These are phyloP conservation scores for Rhinichthys klamathensis DNA, from an alignment of 2,113 vertebrate species.

Conservation along the genomic window DNA sequence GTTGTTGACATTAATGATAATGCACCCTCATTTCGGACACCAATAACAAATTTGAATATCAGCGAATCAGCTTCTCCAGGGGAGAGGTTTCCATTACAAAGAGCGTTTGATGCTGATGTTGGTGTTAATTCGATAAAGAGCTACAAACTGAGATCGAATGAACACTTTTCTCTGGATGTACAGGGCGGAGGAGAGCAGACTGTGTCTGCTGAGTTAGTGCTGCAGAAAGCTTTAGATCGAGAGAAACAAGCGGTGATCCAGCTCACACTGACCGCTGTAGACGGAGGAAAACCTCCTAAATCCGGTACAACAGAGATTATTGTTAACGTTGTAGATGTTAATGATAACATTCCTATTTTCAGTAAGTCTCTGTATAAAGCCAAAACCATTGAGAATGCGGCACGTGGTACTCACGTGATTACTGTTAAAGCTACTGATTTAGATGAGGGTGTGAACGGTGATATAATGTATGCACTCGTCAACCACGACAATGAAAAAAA, in stretches of 20 bases:
- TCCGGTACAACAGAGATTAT: accelerated
- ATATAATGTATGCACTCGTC: conserved; percentile 57
- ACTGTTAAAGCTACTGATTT: conserved; percentile 72
- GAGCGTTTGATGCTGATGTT: accelerated
- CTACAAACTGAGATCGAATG: neutral
- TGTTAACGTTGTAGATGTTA: too few species aligned
- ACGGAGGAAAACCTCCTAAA: neutral
- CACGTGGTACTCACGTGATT: conserved; percentile 51
- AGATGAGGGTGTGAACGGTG: conserved; percentile 73
- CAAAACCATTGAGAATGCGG: conserved; percentile 70
- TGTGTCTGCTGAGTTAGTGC: neutral
- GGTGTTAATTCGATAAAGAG: accelerated
- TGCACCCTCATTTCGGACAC: too few species aligned
- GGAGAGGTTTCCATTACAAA: neutral
- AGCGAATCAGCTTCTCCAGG: neutral
- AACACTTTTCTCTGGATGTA: neutral
- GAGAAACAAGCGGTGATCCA: neutral
- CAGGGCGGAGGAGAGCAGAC: neutral
- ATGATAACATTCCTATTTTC: too few species aligned
- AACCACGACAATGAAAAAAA: conserved; percentile 71
- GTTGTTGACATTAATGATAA: too few species aligned
- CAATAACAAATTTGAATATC: accelerated
- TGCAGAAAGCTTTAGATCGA: conserved; percentile 1
- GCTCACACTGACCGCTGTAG: neutral
- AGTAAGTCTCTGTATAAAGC: conserved; percentile 50